A percentile compares a stretch with the other conserved stretches of the same genome.
These are phyloP conservation scores for Naso thynnoides DNA, from an alignment of 2,797 vertebrate genomes.

Conservation along the genomic window DNA sequence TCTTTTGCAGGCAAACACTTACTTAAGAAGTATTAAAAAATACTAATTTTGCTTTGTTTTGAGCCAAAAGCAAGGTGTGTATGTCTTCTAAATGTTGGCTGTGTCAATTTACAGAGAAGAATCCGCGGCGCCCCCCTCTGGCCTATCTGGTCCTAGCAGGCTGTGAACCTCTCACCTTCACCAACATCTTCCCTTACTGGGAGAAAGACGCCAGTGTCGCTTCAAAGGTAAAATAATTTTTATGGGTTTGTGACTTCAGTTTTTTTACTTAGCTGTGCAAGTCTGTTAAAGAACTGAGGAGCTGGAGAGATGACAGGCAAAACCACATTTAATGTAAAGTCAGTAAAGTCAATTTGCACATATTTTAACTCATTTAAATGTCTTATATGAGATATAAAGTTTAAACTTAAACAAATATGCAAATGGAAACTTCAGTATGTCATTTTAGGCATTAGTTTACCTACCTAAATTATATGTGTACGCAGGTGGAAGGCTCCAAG, in stretches of 20 bases:
- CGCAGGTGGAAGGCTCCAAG: conserved; percentile 68
- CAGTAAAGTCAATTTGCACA: too few relatives aligned
- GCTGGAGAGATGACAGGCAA: too few relatives aligned
- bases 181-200: conserved; percentile 89
- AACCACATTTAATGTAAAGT: too few relatives aligned
- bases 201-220: conserved; percentile 72
- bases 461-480: background rate
- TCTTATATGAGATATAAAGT: too few relatives aligned
- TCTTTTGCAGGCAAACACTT: too few relatives aligned
- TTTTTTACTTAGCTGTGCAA: background rate
- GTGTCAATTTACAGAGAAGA: conserved; percentile 79
- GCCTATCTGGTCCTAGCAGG: conserved; percentile 86
- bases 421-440: background rate
- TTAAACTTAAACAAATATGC: background rate
- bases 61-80: too few relatives aligned
- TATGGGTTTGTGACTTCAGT: background rate
- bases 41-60: too few relatives aligned
- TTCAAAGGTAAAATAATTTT: conserved; percentile 66
- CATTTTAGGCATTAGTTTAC: background rate
- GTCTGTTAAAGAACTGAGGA: too few relatives aligned
- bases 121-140: conserved; percentile 82
- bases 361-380: too few relatives aligned
- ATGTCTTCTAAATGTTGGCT: background rate
- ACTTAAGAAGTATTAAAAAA: too few relatives aligned
- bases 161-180: conserved; percentile 87